These are phyloP conservation scores for Plecotus auritus DNA, from an alignment of 2,113 vertebrate genomes.

Conservation along the genomic window DNA sequence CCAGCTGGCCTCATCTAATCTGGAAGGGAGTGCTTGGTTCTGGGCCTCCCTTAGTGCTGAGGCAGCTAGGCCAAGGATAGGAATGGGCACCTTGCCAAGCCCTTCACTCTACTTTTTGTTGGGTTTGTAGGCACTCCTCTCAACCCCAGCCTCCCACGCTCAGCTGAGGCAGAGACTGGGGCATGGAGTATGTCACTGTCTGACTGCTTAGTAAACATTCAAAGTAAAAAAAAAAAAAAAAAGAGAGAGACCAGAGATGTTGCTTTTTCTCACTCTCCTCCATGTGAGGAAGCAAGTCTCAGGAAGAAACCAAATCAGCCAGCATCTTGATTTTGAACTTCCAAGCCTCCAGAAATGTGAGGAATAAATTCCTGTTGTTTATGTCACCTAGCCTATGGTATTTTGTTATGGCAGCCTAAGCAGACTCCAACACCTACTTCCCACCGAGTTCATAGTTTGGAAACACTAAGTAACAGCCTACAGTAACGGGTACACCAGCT, in stretches of 20 bases:
- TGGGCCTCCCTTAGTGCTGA: slow-evolving; percentile 51
- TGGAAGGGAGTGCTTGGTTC: slow-evolving; percentile 23
- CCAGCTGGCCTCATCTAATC: slow-evolving; percentile 56
- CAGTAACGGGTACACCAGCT: background rate
- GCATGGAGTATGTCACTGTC: slow-evolving; percentile 42
- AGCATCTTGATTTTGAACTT: background rate
- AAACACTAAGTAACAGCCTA: background rate
- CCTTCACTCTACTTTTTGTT: slow-evolving; percentile 52
- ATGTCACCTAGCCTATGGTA: background rate
- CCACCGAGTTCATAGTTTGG: background rate
- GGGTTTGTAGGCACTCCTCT: slow-evolving; percentile 20
- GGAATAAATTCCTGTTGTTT: background rate
- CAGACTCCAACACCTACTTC: background rate
- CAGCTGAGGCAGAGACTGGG: background rate
- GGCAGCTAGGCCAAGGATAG: slow-evolving; percentile 58
- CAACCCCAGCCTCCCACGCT: background rate
- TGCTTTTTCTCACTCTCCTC: background rate
- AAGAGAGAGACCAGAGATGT: background rate
- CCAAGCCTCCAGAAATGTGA: background rate
- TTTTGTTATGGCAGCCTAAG: background rate
- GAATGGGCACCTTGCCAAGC: slow-evolving; percentile 48
- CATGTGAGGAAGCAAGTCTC: background rate
- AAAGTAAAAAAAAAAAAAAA: slow-evolving; percentile 47
- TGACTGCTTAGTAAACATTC: slow-evolving; percentile 69
- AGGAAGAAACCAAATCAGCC: background rate